Evolutionary conservation across 2,797 vertebrate species (phyloP), one percentile per base, ranked within the genome.

Genomic region (Staurois parvus): DNA sequence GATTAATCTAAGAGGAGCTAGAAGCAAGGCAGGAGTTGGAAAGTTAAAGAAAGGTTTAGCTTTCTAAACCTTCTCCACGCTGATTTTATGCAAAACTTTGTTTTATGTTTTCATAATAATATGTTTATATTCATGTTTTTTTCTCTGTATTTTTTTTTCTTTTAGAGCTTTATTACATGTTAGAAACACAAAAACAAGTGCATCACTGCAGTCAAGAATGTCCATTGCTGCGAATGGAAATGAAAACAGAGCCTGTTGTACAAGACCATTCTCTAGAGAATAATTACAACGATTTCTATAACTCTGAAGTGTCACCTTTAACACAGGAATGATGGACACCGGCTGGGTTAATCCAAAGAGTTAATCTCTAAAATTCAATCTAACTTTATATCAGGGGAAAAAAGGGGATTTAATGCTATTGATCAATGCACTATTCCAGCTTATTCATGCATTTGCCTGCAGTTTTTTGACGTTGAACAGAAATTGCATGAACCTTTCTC

Each of bases 1-100:
- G 94, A 95, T 95, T 95, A 95, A 95, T 95, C 93, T 94, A 94
- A 93, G 92, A 95, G 93, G 92, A 93, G 92, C 93, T 90, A 91
- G 89, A 87, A 85, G 92, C 91, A 90, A 87, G 92, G 85, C 91
- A 92, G 92, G 92, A 92, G 92, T 92, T 90, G 91, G 91, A 90
- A 84, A 88, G 90, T 90, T 92, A 89, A 91, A 91, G 91, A 37
- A 77, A 62, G 64, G 37, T 30, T 91, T 92, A 87, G 66, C 29
- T 90, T 91, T 88, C 93, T 92, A 90, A 88, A 68, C 34, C 6
- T 81, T 84, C 79, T 40, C 40, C 13, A 11, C 17, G 26, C 79
- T n/a, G 4, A 5, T 88, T 86, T 79, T 4, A 1, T 42, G 40
- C 32, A 8, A 48, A 52, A 34, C 30, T 66, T 42, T 66, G 40